Evolutionary conservation across 2,888 invertebrate species (phyloP).

Genomic region (Busseola fusca): DNA sequence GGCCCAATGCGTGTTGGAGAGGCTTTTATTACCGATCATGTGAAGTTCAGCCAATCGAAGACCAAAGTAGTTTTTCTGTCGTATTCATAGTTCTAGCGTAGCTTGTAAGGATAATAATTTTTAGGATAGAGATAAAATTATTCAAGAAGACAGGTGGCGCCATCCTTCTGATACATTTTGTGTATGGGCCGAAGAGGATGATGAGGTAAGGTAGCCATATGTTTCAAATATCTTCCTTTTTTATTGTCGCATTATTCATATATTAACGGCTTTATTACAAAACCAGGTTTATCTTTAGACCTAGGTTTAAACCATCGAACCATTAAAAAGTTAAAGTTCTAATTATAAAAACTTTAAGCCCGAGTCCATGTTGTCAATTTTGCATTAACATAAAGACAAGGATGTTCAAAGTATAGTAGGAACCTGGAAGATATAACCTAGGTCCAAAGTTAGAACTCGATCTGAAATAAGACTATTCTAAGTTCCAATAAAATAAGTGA

Average conservation of each 20-base stretch:
- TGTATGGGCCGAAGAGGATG: background rate
- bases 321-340: background rate
- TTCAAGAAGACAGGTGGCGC: background rate
- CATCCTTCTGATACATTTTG: background rate
- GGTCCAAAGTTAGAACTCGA: too few relatives aligned
- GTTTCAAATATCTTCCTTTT: background rate
- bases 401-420: too few relatives aligned
- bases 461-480: background rate
- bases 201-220: background rate
- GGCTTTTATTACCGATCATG: background rate
- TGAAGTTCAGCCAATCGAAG: background rate
- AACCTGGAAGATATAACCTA: too few relatives aligned
- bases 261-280: background rate
- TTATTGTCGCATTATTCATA: background rate
- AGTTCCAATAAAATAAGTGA: background rate
- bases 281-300: background rate
- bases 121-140: too few relatives aligned
- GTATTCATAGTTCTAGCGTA: background rate
- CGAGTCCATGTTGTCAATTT: background rate
- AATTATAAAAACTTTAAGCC: background rate
- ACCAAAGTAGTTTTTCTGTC: background rate
- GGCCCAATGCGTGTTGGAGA: too few relatives aligned
- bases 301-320: background rate
- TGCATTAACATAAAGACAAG: background rate
- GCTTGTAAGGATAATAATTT: background rate